Percentiles rank a stretch among this genome's conserved stretches.
These are phyloP conservation scores for Gymnocephalus cernua DNA, from an alignment of 2,113 vertebrate genomes.

Conservation along the genomic window DNA sequence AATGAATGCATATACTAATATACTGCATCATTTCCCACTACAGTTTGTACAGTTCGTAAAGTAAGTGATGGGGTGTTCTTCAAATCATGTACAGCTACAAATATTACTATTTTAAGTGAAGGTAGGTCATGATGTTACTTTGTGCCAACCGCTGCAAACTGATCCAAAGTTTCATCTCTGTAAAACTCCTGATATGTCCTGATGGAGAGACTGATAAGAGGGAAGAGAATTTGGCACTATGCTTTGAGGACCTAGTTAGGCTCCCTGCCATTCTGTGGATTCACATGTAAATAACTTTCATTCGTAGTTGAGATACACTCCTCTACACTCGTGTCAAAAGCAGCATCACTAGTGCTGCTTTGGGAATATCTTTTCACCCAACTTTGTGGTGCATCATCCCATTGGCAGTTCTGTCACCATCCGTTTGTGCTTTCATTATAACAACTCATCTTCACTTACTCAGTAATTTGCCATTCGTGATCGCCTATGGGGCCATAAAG, in stretches of 20 bases:
- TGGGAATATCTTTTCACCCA: constrained; percentile 18
- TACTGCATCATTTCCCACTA: neutral
- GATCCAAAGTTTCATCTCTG: constrained; percentile 28
- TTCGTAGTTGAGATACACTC: constrained; percentile 22
- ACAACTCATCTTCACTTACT: constrained; percentile 59
- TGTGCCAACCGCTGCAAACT: constrained; percentile 5
- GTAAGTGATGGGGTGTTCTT: neutral
- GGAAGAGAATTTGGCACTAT: neutral
- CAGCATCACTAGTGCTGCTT: constrained; percentile 38
- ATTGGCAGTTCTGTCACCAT: constrained; percentile 28
- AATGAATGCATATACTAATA: neutral
- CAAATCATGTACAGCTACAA: neutral
- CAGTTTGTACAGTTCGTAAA: constrained; percentile 13
- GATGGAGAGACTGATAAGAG: constrained; percentile 11
- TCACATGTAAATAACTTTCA: constrained; percentile 40
- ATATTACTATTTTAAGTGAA: neutral
- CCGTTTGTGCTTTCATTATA: constrained; percentile 54
- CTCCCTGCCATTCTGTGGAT: constrained; percentile 32
- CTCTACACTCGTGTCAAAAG: constrained; percentile 45
- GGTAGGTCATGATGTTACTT: neutral
- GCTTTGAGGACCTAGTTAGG: constrained; percentile 22
- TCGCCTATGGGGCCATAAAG: constrained; percentile 51
- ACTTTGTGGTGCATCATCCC: constrained; percentile 35
- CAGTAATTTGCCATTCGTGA: constrained; percentile 49
- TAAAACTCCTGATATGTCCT: constrained; percentile 8